Evolutionary conservation across 2,797 vertebrate species (phyloP), one percentile per base, ranked within the genome.

Genomic region (Argentina silus): DNA sequence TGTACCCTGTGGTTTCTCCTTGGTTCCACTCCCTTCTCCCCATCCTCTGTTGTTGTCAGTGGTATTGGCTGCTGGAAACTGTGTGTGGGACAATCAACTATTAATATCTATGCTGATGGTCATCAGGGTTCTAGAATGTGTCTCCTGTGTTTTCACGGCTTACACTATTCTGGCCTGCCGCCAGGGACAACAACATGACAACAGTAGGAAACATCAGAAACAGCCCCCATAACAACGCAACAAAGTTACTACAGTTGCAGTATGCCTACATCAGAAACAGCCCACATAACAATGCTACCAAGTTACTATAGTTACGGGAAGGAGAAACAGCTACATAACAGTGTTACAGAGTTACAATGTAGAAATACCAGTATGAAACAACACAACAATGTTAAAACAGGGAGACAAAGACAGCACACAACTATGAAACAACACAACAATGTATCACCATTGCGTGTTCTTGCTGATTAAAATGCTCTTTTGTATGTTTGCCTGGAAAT

Each of bases 81-180:
- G 75, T 77, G 80, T 73, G 63, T 79, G 59, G 80, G 79, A 91
- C 89, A 92, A 90, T 90, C 75, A 62, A 61, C 90, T 91, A 91
- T 90, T 88, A 91, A 90, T 90, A 93, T 78, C 87, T 69, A 9
- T 50, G 44, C 57, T 75, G 81, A 77, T 85, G 82, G 79, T 56
- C 62, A 66, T 56, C 75, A 23, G 76, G 73, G 81, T 80, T 87
- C 81, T 75, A 87, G 74, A 89, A 86, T 65, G 48, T 80, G 82
- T 77, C 76, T 80, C 81, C 76, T 56, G 77, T 86, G 83, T 87
- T 87, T 83, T 0, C 42, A 71, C 59, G 83, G 86, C 88, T 88
- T 86, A 86, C n/a, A 14, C 44, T 55, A 42, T 53, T 55, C 55
- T 82, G 82, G 79, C 70, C 51, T 7, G 56, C 42, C 62, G 82